phyloP scores from a whole-genome alignment of 2,888 invertebrate genomes.

The Diadromus collaris region DNA sequence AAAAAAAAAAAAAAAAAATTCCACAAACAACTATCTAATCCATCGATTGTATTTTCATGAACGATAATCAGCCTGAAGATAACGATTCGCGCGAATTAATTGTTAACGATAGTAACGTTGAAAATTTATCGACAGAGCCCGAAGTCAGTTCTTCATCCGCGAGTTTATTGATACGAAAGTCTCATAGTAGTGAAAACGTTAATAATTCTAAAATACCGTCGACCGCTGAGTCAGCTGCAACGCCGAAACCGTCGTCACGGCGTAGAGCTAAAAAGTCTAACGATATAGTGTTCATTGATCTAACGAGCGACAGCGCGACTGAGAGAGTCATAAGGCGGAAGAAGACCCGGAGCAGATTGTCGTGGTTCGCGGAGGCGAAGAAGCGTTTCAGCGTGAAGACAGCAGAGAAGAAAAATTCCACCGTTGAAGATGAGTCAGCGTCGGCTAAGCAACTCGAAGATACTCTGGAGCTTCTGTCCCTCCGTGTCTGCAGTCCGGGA shows the following conservation, averaged over 20 bases:
- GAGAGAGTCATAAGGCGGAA: constrained; percentile 71
- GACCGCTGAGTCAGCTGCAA: constrained; percentile 24
- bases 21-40: constrained; percentile 43
- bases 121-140: constrained; percentile 23
- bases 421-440: constrained; percentile 48
- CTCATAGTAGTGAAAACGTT: constrained; percentile 38
- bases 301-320: constrained; percentile 71
- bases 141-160: constrained; percentile 28
- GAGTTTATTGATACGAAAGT: constrained; percentile 31
- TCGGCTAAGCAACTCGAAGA: constrained; percentile 50
- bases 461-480: constrained; percentile 30
- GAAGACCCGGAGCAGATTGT: constrained; percentile 64
- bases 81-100: constrained; percentile 58
- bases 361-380: constrained; percentile 72
- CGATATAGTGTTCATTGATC: constrained; percentile 74
- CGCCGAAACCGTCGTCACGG: constrained; percentile 43
- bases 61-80: constrained; percentile 68
- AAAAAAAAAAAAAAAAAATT: no score
- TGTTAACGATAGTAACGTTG: constrained; percentile 36
- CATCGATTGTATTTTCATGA: constrained; percentile 55
- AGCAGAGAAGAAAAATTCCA: constrained; percentile 37
- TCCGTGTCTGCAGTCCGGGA: constrained; percentile 15
- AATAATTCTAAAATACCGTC: constrained; percentile 36
- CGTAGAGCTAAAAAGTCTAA: constrained; percentile 68
- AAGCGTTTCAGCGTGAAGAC: constrained; percentile 57